Evolutionary conservation across 2,888 invertebrate genomes (phyloP).

Genomic region (Mythimna ferrago): DNA sequence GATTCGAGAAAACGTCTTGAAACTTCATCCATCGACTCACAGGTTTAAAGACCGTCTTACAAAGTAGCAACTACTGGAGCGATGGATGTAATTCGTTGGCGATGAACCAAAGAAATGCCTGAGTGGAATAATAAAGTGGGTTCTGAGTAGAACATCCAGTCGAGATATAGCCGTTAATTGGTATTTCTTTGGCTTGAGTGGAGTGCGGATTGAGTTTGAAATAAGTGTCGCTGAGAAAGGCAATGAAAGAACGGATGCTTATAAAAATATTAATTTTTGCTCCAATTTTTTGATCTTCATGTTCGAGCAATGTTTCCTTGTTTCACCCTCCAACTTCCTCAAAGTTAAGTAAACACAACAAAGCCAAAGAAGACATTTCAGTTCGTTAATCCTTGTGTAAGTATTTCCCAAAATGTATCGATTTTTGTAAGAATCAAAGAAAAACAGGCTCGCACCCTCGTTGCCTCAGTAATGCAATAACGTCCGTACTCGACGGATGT

Average conservation of each 20-base stretch:
- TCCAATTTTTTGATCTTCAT: neutral
- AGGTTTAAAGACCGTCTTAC: constrained; percentile 19
- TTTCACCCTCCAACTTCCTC: constrained; percentile 16
- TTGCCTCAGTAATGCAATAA: constrained; percentile 78
- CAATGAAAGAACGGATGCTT: neutral
- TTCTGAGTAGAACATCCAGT: constrained; percentile 37
- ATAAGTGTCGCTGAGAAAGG: neutral
- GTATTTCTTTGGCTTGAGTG: constrained; percentile 32
- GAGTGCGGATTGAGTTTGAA: constrained; percentile 22
- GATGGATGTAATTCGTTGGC: constrained; percentile 45
- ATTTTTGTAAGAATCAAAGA: constrained; percentile 65
- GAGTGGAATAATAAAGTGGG: constrained; percentile 55
- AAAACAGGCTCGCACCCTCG: constrained; percentile 63
- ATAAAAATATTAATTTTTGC: constrained; percentile 1
- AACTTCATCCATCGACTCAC: constrained; percentile 32
- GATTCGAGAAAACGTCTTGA: constrained; percentile 34
- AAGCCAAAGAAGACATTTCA: constrained; percentile 45
- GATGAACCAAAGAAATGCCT: constrained; percentile 39
- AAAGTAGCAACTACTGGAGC: constrained; percentile 46
- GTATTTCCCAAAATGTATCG: constrained; percentile 62
- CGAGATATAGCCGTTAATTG: constrained; percentile 41
- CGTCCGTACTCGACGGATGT: constrained; percentile 72
- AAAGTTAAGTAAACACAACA: constrained; percentile 44
- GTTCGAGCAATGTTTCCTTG: neutral
- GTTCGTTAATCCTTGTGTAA: constrained; percentile 54